These are phyloP conservation scores for Halichondria panicea DNA, from an alignment of 37 sponge, comb jelly and placozoan genomes.

Conservation along the genomic window DNA sequence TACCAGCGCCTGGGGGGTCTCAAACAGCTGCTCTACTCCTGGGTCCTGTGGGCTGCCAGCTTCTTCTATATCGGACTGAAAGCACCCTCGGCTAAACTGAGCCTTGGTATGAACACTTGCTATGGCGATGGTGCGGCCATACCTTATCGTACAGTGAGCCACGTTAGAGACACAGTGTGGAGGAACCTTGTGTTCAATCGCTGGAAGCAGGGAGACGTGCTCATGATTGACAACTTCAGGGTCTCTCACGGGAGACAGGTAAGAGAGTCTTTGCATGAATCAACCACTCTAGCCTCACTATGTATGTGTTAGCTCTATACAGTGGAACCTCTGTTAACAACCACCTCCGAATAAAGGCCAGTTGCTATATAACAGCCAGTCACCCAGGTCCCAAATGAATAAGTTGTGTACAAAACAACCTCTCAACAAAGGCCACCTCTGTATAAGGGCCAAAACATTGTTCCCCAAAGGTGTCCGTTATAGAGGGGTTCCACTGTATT, in stretches of 20 bases:
- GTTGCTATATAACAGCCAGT: no score
- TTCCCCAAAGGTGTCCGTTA: no score
- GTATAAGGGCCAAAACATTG: no score
- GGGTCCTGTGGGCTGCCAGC: constrained; percentile 23
- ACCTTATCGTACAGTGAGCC: constrained; percentile 23
- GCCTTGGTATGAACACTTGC: constrained; percentile 51
- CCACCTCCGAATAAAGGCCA: no score
- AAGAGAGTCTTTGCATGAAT: not conserved
- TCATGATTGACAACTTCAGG: constrained; percentile 76
- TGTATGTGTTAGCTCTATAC: no score
- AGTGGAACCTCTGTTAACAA: no score
- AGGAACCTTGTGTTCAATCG: constrained; percentile 69
- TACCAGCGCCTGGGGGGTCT: constrained; percentile 43
- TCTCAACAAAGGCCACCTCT: no score
- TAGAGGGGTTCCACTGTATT: no score
- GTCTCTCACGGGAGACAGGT: constrained; percentile 81
- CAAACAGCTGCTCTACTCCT: constrained; percentile 39
- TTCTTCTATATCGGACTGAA: constrained; percentile 22
- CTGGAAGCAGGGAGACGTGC: constrained; percentile 72
- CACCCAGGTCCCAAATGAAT: no score
- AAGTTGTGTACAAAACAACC: no score
- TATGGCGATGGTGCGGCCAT: constrained; percentile 71
- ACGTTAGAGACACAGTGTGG: constrained; percentile 55
- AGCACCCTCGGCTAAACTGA: constrained; percentile 13
- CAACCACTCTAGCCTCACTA: no score